phyloP scores from a whole-genome alignment of 30 jellyfish, hydroid and myxozoan genomes.

The Turritopsis rubra region DNA sequence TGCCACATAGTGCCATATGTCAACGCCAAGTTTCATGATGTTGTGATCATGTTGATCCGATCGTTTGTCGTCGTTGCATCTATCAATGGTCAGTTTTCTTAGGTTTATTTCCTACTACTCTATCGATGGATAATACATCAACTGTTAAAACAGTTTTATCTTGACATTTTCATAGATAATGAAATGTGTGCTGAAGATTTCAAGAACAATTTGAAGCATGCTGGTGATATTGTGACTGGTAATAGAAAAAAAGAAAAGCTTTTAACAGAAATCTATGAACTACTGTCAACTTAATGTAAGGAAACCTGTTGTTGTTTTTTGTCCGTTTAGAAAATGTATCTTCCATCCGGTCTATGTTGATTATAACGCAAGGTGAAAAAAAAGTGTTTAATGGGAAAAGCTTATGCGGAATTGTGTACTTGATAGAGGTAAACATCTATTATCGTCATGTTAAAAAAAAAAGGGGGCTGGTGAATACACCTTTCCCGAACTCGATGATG shows the following conservation, averaged over 20 bases:
- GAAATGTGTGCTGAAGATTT: not conserved
- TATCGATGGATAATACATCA: too few relatives aligned
- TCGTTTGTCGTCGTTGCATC: not conserved
- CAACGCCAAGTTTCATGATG: not conserved
- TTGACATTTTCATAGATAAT: not conserved
- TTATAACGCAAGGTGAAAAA: slow-evolving; percentile 3
- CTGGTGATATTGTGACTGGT: not conserved
- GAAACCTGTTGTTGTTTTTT: too few relatives aligned
- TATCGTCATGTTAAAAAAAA: not conserved
- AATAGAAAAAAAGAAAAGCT: too few relatives aligned
- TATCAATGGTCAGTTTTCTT: not conserved
- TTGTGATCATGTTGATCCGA: not conserved
- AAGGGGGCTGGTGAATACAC: not conserved
- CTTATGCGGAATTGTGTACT: slow-evolving; percentile 19
- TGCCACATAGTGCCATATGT: not conserved
- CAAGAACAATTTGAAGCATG: not conserved
- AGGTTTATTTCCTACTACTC: not conserved
- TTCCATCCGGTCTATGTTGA: slow-evolving; percentile 1
- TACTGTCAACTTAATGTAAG: too few relatives aligned
- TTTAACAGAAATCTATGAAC: too few relatives aligned
- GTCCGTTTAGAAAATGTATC: not conserved
- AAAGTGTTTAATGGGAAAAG: slow-evolving; percentile 30
- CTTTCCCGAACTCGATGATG: too few relatives aligned
- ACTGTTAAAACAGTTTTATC: too few relatives aligned
- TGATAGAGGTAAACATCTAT: slow-evolving; percentile 19